A percentile compares a stretch with the other conserved stretches of the same genome.
Conservation (phyloP, 2,797 vertebrate genomes). For the Cirrhinus molitorella region DNA sequence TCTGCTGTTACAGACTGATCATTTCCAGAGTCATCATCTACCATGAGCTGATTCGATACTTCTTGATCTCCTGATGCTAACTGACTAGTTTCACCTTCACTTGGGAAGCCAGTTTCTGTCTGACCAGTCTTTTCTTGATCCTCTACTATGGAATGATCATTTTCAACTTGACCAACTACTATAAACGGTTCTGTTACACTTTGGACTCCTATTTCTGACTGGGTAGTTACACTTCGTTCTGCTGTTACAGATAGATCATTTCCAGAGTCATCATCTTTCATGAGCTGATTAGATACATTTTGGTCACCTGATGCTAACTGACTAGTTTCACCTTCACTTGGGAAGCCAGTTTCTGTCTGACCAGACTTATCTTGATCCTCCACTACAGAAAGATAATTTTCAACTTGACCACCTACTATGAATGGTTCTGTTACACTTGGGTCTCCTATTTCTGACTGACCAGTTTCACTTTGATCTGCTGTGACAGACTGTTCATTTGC, state of each 20-base stretch:
- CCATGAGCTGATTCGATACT: background rate
- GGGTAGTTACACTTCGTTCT: background rate
- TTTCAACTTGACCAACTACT: constrained; percentile 2
- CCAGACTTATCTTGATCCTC: background rate
- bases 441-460: background rate
- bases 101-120: background rate
- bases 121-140: background rate
- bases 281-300: background rate
- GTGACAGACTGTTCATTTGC: background rate
- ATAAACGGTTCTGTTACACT: background rate
- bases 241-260: too few relatives aligned
- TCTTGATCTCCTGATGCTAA: background rate
- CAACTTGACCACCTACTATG: background rate
- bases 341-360: background rate
- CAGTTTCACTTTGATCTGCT: background rate
- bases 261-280: background rate
- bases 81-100: constrained; percentile 11
- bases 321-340: background rate
- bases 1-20: background rate
- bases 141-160: background rate
- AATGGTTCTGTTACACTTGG: background rate
- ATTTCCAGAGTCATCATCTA: background rate
- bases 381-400: background rate
- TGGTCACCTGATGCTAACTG: background rate
- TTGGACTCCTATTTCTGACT: background rate